Evolutionary conservation across 2,888 invertebrate species (phyloP).

Genomic region (Steromphala cineraria): DNA sequence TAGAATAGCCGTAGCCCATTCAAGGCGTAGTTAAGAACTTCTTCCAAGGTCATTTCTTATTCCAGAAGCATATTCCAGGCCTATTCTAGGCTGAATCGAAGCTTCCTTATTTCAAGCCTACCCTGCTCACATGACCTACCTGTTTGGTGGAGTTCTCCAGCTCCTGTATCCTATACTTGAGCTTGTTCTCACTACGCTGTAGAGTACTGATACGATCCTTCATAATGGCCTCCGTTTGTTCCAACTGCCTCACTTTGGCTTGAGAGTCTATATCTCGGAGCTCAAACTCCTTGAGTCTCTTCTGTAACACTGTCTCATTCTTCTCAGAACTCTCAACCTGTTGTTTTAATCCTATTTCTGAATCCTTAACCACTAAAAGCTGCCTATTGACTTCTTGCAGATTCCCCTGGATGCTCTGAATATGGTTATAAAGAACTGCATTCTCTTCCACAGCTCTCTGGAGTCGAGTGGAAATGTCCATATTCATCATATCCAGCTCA

Average conservation of each 20-base stretch:
- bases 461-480: conserved; percentile 56
- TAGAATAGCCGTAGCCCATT: too few relatives aligned
- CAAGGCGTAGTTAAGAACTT: too few relatives aligned
- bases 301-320: conserved; percentile 52
- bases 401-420: conserved; percentile 50
- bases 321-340: conserved; percentile 54
- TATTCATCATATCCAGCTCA: conserved; percentile 62
- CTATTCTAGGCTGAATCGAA: too few relatives aligned
- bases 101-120: too few relatives aligned
- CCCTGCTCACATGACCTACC: conserved; percentile 32
- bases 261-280: conserved; percentile 59
- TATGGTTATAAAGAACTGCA: conserved; percentile 55
- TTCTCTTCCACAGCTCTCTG: conserved; percentile 63
- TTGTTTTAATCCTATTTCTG: conserved; percentile 51
- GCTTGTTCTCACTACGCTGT: conserved; percentile 60
- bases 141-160: conserved; percentile 51
- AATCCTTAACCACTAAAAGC: conserved; percentile 47
- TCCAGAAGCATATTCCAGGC: too few relatives aligned
- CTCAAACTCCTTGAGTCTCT: conserved; percentile 53
- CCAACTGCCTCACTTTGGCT: conserved; percentile 53
- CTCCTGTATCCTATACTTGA: conserved; percentile 61
- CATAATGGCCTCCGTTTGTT: conserved; percentile 50
- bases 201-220: conserved; percentile 59
- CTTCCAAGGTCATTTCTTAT: too few relatives aligned
- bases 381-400: conserved; percentile 54